Evolutionary conservation across 2,113 vertebrate species (phyloP), one percentile per base, ranked within the genome.

Genomic region (Petaurus breviceps): DNA sequence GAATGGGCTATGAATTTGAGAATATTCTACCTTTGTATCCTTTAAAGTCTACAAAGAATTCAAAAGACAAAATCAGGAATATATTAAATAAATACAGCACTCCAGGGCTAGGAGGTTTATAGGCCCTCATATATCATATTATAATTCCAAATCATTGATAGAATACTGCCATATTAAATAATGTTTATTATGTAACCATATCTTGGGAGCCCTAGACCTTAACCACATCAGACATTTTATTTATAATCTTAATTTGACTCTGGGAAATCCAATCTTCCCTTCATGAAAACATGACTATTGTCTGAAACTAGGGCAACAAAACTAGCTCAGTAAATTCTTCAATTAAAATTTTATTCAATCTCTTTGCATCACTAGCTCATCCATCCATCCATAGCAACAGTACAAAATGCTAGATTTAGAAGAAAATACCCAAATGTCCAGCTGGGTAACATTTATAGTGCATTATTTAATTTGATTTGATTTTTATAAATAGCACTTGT

Each of bases 231-330:
- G 0, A 90, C 6, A 61, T 93, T 92, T 97, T 96, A n/a, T 96
- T 89, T 91, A 52, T 57, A 92, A 51, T 92, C 25, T 94, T 95
- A 91, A 96, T 97, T 96, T 95, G 55, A 25, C 26, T 22, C 23
- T 91, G 7, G n/a, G 16, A 91, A 94, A 91, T 68, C 22, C 7
- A 89, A 25, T 92, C 37, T 92, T 12, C 50, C 92, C 90, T 91
- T 54, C 96, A 93, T 95, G 92, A 10, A 24, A 52, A 43, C 51
- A 47, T 57, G 31, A 51, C 90, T 84, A 28, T 68, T 97, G 52
- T 92, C 57, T 91, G 9, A 95, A 84, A 84, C 0, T 90, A 8
- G 9, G 47, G 84, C 94, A n/a, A 28, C 94, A 96, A 96, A 91
- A 0, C 51, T 91, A 92, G 7, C 6, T 92, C 49, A n/a, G 19